phyloP scores from a whole-genome alignment of 37 sponge, comb jelly and placozoan genomes.

The Bolinopsis microptera region DNA sequence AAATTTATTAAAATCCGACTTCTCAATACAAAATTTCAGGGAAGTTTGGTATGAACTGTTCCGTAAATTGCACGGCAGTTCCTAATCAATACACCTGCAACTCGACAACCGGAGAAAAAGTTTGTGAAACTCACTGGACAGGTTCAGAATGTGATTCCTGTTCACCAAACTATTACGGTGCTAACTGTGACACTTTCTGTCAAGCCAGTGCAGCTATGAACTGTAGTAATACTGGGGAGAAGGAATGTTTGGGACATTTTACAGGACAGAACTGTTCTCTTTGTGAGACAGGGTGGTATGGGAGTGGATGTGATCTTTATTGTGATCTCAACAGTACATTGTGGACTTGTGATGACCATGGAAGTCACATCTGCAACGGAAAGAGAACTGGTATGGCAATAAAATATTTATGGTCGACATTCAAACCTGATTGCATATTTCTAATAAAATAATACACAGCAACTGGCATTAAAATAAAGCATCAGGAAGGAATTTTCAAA shows the following conservation, averaged over 20 bases:
- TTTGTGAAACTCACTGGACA: neutral
- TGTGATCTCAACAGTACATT: neutral
- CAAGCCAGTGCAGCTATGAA: neutral
- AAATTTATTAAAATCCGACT: neutral
- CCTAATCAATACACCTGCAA: neutral
- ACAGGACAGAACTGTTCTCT: neutral
- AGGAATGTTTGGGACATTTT: neutral
- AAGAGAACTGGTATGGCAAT: neutral
- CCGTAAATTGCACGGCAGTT: neutral
- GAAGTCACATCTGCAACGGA: neutral
- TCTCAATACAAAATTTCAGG: neutral
- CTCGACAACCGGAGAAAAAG: neutral
- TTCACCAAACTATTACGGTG: neutral
- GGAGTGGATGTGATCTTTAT: neutral
- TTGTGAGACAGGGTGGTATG: neutral
- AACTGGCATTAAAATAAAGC: too few species aligned
- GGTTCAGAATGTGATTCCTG: neutral
- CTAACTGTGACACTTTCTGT: neutral
- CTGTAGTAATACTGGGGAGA: neutral
- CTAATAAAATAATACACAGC: too few species aligned
- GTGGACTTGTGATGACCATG: neutral
- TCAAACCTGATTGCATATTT: too few species aligned
- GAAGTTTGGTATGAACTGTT: neutral
- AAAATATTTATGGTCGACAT: too few species aligned
- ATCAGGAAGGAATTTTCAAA: too few species aligned